Evolutionary conservation across 2,113 vertebrate species (phyloP).

Genomic region (Carlito syrichta): DNA sequence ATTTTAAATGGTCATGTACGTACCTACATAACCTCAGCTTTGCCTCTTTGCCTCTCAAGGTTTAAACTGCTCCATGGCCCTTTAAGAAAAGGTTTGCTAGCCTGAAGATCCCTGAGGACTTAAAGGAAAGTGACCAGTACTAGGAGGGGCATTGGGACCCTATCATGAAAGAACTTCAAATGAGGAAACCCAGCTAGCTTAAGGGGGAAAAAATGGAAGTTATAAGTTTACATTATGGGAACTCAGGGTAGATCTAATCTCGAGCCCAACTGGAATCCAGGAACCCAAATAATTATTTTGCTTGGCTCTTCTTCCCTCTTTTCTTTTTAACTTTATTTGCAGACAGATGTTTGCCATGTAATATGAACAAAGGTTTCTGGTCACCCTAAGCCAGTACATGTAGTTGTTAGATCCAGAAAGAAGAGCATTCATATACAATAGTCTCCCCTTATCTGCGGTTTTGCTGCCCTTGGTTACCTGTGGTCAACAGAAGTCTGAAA

Average conservation of each 20-base stretch:
- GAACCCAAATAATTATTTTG: constrained; percentile 48
- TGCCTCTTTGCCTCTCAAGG: neutral
- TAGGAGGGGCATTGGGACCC: neutral
- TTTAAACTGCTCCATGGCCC: neutral
- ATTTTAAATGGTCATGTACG: neutral
- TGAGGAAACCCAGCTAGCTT: neutral
- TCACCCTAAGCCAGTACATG: neutral
- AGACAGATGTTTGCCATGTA: neutral
- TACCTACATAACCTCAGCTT: neutral
- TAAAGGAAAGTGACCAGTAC: neutral
- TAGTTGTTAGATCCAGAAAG: neutral
- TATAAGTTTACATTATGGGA: neutral
- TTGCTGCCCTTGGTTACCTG: neutral
- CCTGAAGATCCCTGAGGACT: neutral
- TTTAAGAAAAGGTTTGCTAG: neutral
- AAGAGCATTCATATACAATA: neutral
- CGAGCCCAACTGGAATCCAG: neutral
- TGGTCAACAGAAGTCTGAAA: neutral
- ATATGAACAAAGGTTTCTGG: neutral
- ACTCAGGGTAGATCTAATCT: neutral
- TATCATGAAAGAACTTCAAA: neutral
- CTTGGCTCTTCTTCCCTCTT: neutral
- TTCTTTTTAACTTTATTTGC: neutral
- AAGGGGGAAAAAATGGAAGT: neutral
- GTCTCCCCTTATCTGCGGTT: neutral